These are phyloP conservation scores for Castor canadensis DNA, from an alignment of 2,113 vertebrate species.

Conservation along the genomic window DNA sequence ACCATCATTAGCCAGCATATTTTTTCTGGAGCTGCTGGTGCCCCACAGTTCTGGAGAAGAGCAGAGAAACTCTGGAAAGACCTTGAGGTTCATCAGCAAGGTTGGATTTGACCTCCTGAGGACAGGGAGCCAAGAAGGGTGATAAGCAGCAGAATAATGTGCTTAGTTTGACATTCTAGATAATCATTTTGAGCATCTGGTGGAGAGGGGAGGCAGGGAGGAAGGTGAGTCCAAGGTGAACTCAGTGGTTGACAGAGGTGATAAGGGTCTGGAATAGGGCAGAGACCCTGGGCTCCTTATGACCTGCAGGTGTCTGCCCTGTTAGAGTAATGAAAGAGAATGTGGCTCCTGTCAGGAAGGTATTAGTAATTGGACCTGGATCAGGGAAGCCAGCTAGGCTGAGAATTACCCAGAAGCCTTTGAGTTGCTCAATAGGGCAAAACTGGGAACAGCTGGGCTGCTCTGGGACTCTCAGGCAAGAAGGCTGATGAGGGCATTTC, in stretches of 20 bases:
- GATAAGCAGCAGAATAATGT: neutral
- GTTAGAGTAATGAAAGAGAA: neutral
- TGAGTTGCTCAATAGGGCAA: neutral
- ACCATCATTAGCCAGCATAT: neutral
- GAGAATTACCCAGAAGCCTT: neutral
- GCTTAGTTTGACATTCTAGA: neutral
- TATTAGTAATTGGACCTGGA: neutral
- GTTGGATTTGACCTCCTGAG: neutral
- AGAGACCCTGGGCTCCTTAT: neutral
- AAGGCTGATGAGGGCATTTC: neutral
- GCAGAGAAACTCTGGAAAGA: neutral
- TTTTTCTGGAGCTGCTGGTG: neutral
- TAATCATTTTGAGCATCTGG: neutral
- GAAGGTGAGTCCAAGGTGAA: neutral
- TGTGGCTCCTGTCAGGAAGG: neutral
- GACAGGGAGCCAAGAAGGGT: neutral
- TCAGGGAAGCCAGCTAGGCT: neutral
- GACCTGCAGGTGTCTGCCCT: neutral
- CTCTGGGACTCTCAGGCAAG: neutral
- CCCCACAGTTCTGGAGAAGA: neutral
- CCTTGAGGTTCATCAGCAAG: neutral
- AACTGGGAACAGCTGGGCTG: neutral
- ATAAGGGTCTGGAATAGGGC: neutral
- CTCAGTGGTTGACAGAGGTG: neutral
- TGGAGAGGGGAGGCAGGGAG: neutral